Percentiles rank a stretch among this genome's conserved stretches.
phyloP scores from a whole-genome alignment of 2,888 invertebrate genomes.

The Drosophila austrosaltans region DNA sequence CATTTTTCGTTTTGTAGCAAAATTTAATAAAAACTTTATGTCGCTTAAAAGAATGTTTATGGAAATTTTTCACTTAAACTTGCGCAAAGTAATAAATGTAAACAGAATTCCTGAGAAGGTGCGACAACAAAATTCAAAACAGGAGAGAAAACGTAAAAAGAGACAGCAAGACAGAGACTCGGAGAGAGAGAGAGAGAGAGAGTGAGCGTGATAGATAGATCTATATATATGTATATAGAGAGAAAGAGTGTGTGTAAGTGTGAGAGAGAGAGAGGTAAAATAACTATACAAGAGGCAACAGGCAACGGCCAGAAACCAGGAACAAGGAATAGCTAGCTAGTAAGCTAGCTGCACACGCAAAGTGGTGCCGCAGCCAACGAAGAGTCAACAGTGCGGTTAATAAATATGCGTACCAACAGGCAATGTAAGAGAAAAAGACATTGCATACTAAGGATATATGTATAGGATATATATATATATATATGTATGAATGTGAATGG shows the following conservation, averaged over 20 bases:
- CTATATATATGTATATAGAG: slow-evolving; percentile 17
- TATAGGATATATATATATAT: neutral
- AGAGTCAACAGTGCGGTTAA: slow-evolving; percentile 76
- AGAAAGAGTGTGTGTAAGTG: neutral
- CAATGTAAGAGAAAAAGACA: slow-evolving; percentile 47
- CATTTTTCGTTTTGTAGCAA: slow-evolving; percentile 62
- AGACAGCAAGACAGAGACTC: neutral
- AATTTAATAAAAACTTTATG: slow-evolving; percentile 82
- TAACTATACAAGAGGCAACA: slow-evolving; percentile 23
- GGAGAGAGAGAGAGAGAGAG: neutral
- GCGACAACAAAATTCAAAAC: slow-evolving; percentile 77
- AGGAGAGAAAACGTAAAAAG: slow-evolving; percentile 20
- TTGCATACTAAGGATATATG: slow-evolving; percentile 54
- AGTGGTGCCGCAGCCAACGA: slow-evolving; percentile 42
- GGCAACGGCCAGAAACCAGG: slow-evolving; percentile 5
- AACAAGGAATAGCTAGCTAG: slow-evolving; percentile 1
- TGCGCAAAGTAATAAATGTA: slow-evolving; percentile 82
- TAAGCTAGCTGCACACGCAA: slow-evolving; percentile 41
- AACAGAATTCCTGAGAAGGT: slow-evolving; percentile 80
- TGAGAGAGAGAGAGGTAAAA: neutral
- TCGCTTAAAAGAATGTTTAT: slow-evolving; percentile 82
- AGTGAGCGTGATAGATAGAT: neutral
- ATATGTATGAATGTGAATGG: neutral
- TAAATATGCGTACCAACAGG: slow-evolving; percentile 66
- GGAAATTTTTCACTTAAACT: slow-evolving; percentile 82